These are phyloP conservation scores for Carassius gibelio DNA, from an alignment of 2,113 vertebrate species.

Conservation along the genomic window DNA sequence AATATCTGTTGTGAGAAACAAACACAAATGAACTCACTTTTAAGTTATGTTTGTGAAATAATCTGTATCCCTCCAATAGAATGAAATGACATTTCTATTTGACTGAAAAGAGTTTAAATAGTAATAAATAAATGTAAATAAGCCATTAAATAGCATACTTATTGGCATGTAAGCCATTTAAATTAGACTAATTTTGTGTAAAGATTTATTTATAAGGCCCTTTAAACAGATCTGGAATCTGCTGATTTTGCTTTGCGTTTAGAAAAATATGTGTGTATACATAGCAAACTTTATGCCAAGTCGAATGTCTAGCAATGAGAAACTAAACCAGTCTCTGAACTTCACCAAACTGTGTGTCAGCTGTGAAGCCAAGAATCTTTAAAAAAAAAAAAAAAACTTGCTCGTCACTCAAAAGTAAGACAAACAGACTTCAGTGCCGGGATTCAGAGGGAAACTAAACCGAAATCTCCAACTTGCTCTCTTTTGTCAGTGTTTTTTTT, in stretches of 20 bases:
- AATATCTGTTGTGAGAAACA: background rate
- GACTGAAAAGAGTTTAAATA: background rate
- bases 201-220: background rate
- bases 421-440: background rate
- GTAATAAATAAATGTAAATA: background rate
- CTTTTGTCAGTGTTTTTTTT: background rate
- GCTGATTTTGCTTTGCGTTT: background rate
- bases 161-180: background rate
- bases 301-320: background rate
- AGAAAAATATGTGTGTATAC: background rate
- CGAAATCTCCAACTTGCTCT: slow-evolving; percentile 37
- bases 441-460: slow-evolving; percentile 11
- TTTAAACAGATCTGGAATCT: background rate
- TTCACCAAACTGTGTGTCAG: background rate
- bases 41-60: too few relatives aligned
- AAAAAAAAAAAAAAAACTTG: background rate
- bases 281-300: background rate
- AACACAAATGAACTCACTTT: background rate
- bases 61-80: background rate
- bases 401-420: background rate
- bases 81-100: background rate
- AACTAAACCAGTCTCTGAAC: background rate
- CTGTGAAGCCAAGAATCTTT: slow-evolving; percentile 8
- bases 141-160: background rate
- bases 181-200: background rate